These are phyloP conservation scores for Neoarius graeffei DNA, from an alignment of 2,113 vertebrate species.

Conservation along the genomic window DNA sequence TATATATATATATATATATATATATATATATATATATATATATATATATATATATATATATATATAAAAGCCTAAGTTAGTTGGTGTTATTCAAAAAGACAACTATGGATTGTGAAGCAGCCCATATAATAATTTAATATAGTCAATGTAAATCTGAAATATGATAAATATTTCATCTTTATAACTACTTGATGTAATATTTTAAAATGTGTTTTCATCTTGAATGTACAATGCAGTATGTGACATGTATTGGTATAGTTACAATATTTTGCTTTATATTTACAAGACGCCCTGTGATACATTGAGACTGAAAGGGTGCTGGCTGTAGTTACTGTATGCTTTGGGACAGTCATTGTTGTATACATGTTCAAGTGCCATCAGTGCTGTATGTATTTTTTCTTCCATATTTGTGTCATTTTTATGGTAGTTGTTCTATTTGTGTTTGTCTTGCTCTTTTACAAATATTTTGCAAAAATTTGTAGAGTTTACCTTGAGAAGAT, in stretches of 20 bases:
- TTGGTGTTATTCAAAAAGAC: too few relatives aligned
- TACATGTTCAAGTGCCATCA: background rate
- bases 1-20: too few relatives aligned
- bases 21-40: too few relatives aligned
- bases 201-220: slow-evolving; percentile 9
- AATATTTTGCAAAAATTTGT: background rate
- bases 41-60: too few relatives aligned
- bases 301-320: background rate
- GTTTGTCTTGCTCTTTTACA: background rate
- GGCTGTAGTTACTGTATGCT: background rate
- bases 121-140: background rate
- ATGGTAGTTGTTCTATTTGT: background rate
- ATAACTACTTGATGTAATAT: background rate
- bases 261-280: background rate
- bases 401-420: background rate
- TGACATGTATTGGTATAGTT: background rate
- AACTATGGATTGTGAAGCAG: too few relatives aligned
- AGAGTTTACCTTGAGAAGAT: background rate
- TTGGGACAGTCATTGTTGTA: background rate
- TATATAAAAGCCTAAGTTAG: too few relatives aligned
- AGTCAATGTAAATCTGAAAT: background rate
- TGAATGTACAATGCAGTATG: slow-evolving; percentile 32
- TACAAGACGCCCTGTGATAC: background rate
- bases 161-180: background rate
- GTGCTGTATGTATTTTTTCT: background rate